phyloP scores from a whole-genome alignment of 1,140 invertebrate genomes.

The Physella acuta region DNA sequence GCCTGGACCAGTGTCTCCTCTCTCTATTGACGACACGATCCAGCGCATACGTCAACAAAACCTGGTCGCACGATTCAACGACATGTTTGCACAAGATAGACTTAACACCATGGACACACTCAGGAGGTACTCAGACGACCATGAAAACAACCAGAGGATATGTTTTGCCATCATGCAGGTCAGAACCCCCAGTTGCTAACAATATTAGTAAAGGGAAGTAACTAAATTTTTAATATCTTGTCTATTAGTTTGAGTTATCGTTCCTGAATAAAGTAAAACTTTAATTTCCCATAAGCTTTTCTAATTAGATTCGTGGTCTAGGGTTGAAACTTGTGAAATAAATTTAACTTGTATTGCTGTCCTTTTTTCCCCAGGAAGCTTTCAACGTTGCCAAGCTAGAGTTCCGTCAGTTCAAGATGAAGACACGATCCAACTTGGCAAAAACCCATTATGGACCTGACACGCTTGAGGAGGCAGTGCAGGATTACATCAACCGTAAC shows the following conservation, averaged over 20 bases:
- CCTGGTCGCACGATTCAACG: conserved; percentile 53
- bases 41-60: conserved; percentile 55
- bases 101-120: conserved; percentile 58
- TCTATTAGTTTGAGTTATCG: no score
- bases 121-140: conserved; percentile 52
- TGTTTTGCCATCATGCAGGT: conserved; percentile 55
- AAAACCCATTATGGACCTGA: conserved; percentile 57
- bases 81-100: conserved; percentile 56
- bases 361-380: conserved; percentile 46
- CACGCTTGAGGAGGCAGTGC: conserved; percentile 59
- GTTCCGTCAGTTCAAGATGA: conserved; percentile 60
- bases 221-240: no score
- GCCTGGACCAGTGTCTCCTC: conserved; percentile 45
- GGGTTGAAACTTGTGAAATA: no score
- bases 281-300: no score
- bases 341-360: no score
- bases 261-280: no score
- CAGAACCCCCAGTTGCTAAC: no score
- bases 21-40: conserved; percentile 53
- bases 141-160: conserved; percentile 59
- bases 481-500: conserved; percentile 60
- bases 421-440: conserved; percentile 56
- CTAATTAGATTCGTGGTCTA: no score
- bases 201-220: no score
- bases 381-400: conserved; percentile 56